Evolutionary conservation across 2,797 vertebrate genomes (phyloP), one percentile per base, ranked within the genome.

Genomic region (Holocentrus rufus): DNA sequence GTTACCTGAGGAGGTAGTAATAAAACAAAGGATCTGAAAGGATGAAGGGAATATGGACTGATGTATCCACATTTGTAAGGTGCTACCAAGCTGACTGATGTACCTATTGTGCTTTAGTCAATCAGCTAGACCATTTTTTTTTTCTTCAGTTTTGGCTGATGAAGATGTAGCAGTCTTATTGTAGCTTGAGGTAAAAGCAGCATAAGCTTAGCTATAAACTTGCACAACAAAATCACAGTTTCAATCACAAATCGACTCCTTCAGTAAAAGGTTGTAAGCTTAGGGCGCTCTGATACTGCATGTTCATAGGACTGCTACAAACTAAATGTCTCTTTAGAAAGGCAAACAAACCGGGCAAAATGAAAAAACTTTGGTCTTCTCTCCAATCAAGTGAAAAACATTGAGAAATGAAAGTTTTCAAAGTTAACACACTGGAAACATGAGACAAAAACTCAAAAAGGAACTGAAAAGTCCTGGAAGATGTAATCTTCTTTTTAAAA

Each of bases 311-410:
- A 82, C 80, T 80, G 88, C 80, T 91, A 90, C 85, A 81, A 80
- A 75, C 79, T 85, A 81, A 76, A n/a, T 53, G 67, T 90, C 77
- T 90, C 77, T 80, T 83, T 6, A 61, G 56, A 82, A 85, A 91
- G 77, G 83, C 71, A 57, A 87, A 85, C 57, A 78, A 89, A 65
- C 64, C 65, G 53, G 71, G 66, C 61, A 64, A 73, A 80, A 60
- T 18, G 0, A 70, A 69, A 47, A 10, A 75, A 77, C 88, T 93
- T 94, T 94, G 92, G 93, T 93, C 90, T 92, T 92, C 71, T 84
- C 82, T 86, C 80, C 83, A 89, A 85, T 83, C 69, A 84, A 80
- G 80, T 87, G 80, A 80, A 86, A 85, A 85, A 88, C 58, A 83
- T 23, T 1, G 9, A 71, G 65, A 79, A 30, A 42, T 61, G n/a